Base-by-base conservation (phyloP, 2,113 vertebrate genomes). In the Paratilapia polleni region DNA sequence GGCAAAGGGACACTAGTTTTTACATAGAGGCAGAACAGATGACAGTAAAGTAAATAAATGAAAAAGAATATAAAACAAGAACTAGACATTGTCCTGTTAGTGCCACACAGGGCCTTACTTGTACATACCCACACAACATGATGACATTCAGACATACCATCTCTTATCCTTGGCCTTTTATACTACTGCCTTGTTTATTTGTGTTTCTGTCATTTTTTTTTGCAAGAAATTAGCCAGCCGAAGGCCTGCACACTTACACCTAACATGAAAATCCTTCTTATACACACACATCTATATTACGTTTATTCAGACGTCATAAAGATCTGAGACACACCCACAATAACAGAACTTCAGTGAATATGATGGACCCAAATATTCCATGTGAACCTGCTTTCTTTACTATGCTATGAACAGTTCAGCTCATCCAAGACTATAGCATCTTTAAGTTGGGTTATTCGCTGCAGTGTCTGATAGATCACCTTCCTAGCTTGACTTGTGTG, bases 1-100 rank as follows among this genome's bases (percentile, higher is more conserved):
- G 96, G 96, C 94, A 95, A 88, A 60, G 94, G 89, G 91, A 82
- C 96, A 96, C 93, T 87, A 88, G 89, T 97, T 96, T 96, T 95
- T 98, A 96, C 96, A 96, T 95, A 84, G 92, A 95, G 92, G 93
- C 96, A 91, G 68, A 84, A 88, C 77, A 87, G 88, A 88, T 84
- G 86, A 92, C 77, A 80, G 77, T 92, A 95, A 97, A 96, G 96
- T 97, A 91, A 94, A 94, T 92, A 91, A 78, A 90, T 79, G 86
- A 80, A 89, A 80, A 77, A 66, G 74, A 88, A 85, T 64, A 90
- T 91, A 91, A 93, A 94, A 92, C 77, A 82, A 87, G 79, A 89
- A 56, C 34, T 70, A 74, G 77, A 84, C 66, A 73, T 85, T 57
- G 75, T 78, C 68, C 76, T 81, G 80, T 88, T 82, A 28, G 57